A percentile compares a stretch with the other conserved stretches of the same genome.
Conservation (phyloP, 2,797 vertebrate species). For the Melopsittacus undulatus region DNA sequence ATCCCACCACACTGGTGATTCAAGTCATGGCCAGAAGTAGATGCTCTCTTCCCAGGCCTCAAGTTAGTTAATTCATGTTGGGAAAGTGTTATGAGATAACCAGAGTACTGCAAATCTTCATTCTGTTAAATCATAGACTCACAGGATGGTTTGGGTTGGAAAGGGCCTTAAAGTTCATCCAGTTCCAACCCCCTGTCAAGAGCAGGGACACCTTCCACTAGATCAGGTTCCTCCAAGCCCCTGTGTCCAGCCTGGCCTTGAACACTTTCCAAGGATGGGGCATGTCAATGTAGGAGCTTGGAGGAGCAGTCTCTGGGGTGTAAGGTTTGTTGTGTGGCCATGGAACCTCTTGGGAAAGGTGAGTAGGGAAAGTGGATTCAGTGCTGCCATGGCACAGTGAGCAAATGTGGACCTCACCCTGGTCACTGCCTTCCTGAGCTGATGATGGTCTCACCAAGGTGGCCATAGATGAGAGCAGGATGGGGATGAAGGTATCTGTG, state of each 20-base stretch:
- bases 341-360: not conserved
- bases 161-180: not conserved
- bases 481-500: fast-evolving
- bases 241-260: not conserved
- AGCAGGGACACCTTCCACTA: not conserved
- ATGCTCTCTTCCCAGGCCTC: not conserved
- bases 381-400: not conserved
- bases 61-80: not conserved
- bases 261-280: not conserved
- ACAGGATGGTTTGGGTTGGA: not conserved
- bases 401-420: fast-evolving
- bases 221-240: not conserved
- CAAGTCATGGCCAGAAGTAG: too few relatives aligned
- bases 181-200: not conserved
- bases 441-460: fast-evolving
- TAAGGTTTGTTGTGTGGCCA: not conserved
- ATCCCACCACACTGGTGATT: not conserved
- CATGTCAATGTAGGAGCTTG: not conserved
- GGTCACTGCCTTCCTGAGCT: fast-evolving
- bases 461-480: not conserved
- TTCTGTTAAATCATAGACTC: not conserved
- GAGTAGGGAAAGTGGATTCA: not conserved
- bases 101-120: not conserved
- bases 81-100: not conserved
- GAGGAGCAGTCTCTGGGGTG: not conserved